Conservation (phyloP, 2,113 vertebrate genomes). For the Nothobranchius kuhntae region DNA sequence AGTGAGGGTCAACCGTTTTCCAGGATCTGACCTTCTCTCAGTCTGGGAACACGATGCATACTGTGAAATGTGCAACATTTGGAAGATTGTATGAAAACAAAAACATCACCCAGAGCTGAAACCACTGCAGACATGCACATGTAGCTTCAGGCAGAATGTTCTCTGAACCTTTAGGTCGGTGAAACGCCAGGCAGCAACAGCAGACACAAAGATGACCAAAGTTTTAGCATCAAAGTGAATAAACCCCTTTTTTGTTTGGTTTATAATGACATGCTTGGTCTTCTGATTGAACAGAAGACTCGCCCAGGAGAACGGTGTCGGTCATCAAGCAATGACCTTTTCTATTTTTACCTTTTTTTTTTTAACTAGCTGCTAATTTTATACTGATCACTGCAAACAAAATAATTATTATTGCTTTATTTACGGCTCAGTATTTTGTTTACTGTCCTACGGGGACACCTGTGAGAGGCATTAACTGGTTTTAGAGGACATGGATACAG, state of each 20-base stretch:
- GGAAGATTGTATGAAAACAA: neutral
- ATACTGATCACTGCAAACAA: neutral
- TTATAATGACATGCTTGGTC: too few relatives aligned
- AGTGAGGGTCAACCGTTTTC: neutral
- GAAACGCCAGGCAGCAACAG: neutral
- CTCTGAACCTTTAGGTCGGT: neutral
- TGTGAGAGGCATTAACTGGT: too few relatives aligned
- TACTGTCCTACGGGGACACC: too few relatives aligned
- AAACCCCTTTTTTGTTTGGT: neutral
- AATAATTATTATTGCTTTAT: too few relatives aligned
- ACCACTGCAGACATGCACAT: neutral
- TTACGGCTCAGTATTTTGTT: too few relatives aligned
- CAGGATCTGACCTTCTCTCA: neutral
- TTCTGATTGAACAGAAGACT: neutral
- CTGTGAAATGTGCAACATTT: neutral
- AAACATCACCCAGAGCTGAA: slow-evolving; percentile 6
- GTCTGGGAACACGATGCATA: neutral
- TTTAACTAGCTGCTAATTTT: neutral
- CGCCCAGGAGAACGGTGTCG: neutral
- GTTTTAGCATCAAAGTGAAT: neutral
- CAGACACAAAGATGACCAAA: neutral
- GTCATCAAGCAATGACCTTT: neutral
- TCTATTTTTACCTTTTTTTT: neutral
- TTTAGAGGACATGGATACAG: too few relatives aligned
- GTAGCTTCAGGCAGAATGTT: too few relatives aligned